A percentile compares a stretch with the other conserved stretches of the same genome.
Evolutionary conservation across 2,113 vertebrate species (phyloP).

Genomic region (Tragelaphus scriptus): DNA sequence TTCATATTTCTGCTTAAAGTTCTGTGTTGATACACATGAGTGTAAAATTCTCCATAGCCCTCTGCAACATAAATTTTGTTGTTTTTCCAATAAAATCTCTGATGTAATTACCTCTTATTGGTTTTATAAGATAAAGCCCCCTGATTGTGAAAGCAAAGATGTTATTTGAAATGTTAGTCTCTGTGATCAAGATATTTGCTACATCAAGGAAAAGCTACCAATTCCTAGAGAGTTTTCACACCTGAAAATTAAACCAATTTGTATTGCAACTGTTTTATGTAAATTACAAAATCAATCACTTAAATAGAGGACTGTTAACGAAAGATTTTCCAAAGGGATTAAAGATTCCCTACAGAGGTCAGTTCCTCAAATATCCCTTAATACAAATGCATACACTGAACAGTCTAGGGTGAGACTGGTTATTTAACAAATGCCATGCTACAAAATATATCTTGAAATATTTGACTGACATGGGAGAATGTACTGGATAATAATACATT

Average conservation of each 20-base stretch:
- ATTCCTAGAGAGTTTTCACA: constrained; percentile 57
- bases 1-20: not conserved
- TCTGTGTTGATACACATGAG: not conserved
- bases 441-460: not conserved
- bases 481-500: not conserved
- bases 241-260: constrained; percentile 69
- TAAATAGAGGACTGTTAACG: constrained; percentile 8
- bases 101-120: constrained; percentile 64
- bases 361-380: constrained; percentile 12
- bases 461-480: not conserved
- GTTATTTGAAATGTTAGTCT: constrained; percentile 58
- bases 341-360: constrained; percentile 35
- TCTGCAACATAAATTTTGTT: constrained; percentile 38
- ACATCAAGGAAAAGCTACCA: constrained; percentile 42
- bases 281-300: constrained; percentile 55
- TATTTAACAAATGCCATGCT: not conserved
- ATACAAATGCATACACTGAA: not conserved
- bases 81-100: constrained; percentile 30
- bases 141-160: constrained; percentile 45
- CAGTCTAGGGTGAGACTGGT: not conserved
- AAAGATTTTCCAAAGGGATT: constrained; percentile 44
- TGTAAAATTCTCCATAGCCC: constrained; percentile 29
- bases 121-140: constrained; percentile 48
- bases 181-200: constrained; percentile 49
- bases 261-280: constrained; percentile 50